phyloP scores from a whole-genome alignment of 2,888 invertebrate genomes.

The Apodemia hepburni region DNA sequence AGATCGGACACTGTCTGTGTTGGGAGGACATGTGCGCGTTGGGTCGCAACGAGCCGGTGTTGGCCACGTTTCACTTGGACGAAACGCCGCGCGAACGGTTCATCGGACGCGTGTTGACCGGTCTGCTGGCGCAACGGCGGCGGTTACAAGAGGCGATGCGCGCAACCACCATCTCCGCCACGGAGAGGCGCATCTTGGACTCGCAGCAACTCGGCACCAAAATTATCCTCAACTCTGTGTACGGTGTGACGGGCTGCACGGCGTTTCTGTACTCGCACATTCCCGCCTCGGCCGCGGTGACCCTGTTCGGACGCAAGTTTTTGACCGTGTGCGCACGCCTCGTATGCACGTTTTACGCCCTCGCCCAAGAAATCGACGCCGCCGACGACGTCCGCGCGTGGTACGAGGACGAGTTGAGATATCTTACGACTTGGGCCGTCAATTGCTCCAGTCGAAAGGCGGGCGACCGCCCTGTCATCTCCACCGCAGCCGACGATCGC shows the following conservation, averaged over 20 bases:
- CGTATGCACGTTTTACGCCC: slow-evolving; percentile 15
- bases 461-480: slow-evolving; percentile 14
- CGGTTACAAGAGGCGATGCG: slow-evolving; percentile 13
- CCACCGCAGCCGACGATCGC: slow-evolving; percentile 11
- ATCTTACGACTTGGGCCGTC: slow-evolving; percentile 18
- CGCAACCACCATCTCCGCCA: slow-evolving; percentile 13
- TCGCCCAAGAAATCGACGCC: slow-evolving; percentile 4
- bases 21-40: slow-evolving; percentile 17
- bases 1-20: slow-evolving; percentile 15
- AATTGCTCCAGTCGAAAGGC: slow-evolving; percentile 18
- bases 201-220: slow-evolving; percentile 14
- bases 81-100: slow-evolving; percentile 15
- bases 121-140: slow-evolving; percentile 12
- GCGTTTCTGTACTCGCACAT: slow-evolving; percentile 16
- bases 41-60: slow-evolving; percentile 13
- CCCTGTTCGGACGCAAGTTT: slow-evolving; percentile 17
- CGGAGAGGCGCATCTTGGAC: slow-evolving; percentile 14
- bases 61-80: slow-evolving; percentile 18
- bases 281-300: slow-evolving; percentile 18
- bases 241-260: slow-evolving; percentile 11
- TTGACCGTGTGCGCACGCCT: slow-evolving; percentile 14
- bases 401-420: slow-evolving; percentile 15
- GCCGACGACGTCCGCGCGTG: slow-evolving; percentile 12
- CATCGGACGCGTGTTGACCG: slow-evolving; percentile 15
- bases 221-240: slow-evolving; percentile 10